These are phyloP conservation scores for Cheirogaleus major DNA, from an alignment of 2,797 vertebrate species.

Conservation along the genomic window DNA sequence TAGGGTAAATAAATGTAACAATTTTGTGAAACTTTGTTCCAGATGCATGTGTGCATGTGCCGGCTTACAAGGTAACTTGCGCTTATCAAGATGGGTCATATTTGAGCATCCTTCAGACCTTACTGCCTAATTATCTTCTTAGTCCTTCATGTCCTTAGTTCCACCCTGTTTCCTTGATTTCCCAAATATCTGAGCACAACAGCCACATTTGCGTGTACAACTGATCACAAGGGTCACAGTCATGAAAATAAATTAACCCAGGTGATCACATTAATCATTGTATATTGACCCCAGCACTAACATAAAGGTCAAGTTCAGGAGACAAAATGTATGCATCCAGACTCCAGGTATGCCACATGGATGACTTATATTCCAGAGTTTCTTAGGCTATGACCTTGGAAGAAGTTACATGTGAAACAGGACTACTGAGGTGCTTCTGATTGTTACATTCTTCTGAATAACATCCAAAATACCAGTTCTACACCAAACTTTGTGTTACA, in stretches of 20 bases:
- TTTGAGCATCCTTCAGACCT: not conserved
- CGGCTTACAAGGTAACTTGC: not conserved
- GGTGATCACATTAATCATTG: conserved; percentile 23
- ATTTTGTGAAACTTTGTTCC: not conserved
- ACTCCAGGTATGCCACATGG: not conserved
- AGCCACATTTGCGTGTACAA: not conserved
- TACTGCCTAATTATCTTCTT: not conserved
- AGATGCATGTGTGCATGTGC: not conserved
- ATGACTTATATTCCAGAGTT: not conserved
- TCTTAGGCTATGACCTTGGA: not conserved
- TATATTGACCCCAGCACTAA: not conserved
- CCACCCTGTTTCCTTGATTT: not conserved
- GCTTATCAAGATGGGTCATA: not conserved
- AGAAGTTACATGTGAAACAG: not conserved
- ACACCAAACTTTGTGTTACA: not conserved
- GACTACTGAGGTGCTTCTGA: not conserved
- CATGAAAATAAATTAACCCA: not conserved
- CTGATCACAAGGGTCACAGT: not conserved
- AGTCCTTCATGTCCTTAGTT: not conserved
- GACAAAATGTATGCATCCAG: not conserved
- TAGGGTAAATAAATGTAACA: not conserved
- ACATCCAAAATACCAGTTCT: not conserved
- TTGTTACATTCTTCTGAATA: not conserved
- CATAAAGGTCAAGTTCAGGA: conserved; percentile 21
- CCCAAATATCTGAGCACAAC: not conserved